Evolutionary conservation across 2,113 vertebrate genomes (phyloP).

Genomic region (Oreocharis arfaki): DNA sequence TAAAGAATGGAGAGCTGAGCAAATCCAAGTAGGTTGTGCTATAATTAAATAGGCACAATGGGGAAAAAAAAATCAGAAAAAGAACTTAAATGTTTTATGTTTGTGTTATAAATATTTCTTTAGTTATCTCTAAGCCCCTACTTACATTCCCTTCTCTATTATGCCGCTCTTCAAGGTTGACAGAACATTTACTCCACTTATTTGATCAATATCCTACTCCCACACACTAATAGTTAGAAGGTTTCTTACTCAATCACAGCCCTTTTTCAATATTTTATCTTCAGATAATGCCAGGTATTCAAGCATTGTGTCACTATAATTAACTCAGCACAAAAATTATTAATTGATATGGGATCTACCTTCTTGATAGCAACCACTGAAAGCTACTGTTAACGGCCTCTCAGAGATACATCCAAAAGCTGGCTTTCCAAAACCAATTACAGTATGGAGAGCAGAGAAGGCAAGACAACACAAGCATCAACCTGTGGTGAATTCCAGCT

Average conservation of each 20-base stretch:
- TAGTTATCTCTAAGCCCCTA: neutral
- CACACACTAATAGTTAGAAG: neutral
- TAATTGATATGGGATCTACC: neutral
- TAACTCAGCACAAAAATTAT: neutral
- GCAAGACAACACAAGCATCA: neutral
- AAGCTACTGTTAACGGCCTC: neutral
- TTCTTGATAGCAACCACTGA: neutral
- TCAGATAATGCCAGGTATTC: neutral
- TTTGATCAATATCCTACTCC: neutral
- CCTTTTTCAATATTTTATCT: neutral
- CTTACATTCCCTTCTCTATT: neutral
- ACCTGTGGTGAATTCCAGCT: neutral
- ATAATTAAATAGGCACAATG: neutral
- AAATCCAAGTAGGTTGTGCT: neutral
- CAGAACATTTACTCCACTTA: neutral
- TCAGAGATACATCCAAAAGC: fast-evolving
- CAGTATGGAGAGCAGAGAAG: neutral
- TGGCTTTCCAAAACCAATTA: neutral
- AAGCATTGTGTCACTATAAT: neutral
- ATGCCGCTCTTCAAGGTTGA: neutral
- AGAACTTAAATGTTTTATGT: neutral
- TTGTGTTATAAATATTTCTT: neutral
- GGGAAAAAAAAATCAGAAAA: neutral
- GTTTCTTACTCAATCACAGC: neutral
- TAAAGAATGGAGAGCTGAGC: neutral